phyloP scores from a whole-genome alignment of 1,140 invertebrate species.

The Bombyx mori region DNA sequence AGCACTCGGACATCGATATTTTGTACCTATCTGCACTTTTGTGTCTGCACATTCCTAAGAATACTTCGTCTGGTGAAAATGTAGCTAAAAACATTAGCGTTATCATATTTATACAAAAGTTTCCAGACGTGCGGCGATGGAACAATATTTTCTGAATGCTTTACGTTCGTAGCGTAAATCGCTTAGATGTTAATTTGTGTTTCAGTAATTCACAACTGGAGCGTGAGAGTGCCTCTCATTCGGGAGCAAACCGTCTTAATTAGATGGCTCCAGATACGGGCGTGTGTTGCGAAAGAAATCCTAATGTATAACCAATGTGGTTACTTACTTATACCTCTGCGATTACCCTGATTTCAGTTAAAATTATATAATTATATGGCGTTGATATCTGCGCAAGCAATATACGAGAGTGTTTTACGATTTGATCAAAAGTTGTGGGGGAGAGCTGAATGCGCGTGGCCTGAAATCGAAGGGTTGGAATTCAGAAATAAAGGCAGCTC shows the following conservation, averaged over 20 bases:
- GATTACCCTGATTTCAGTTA: slow-evolving; percentile 4
- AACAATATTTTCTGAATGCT: background rate
- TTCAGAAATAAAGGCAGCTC: too few species aligned
- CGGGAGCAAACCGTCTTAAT: slow-evolving; percentile 16
- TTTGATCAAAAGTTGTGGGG: background rate
- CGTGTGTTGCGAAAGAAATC: slow-evolving; percentile 6
- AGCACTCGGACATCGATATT: too few species aligned
- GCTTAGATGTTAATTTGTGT: slow-evolving; percentile 27
- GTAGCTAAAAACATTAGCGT: too few species aligned
- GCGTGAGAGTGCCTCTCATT: slow-evolving; percentile 33
- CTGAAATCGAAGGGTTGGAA: too few species aligned
- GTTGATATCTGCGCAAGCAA: background rate
- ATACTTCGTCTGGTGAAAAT: too few species aligned
- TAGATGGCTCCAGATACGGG: slow-evolving; percentile 5
- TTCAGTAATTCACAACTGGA: slow-evolving; percentile 32
- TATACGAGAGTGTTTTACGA: background rate
- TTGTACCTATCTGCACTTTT: too few species aligned
- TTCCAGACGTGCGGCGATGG: too few species aligned
- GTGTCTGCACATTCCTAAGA: too few species aligned
- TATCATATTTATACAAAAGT: too few species aligned
- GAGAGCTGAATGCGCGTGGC: background rate
- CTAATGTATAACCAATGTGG: slow-evolving; percentile 1
- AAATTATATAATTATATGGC: slow-evolving; percentile 4
- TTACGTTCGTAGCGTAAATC: slow-evolving; percentile 20
- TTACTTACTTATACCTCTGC: background rate